These are phyloP conservation scores for Xyliphius kryptos DNA, from an alignment of 2,113 vertebrate species.

Conservation along the genomic window DNA sequence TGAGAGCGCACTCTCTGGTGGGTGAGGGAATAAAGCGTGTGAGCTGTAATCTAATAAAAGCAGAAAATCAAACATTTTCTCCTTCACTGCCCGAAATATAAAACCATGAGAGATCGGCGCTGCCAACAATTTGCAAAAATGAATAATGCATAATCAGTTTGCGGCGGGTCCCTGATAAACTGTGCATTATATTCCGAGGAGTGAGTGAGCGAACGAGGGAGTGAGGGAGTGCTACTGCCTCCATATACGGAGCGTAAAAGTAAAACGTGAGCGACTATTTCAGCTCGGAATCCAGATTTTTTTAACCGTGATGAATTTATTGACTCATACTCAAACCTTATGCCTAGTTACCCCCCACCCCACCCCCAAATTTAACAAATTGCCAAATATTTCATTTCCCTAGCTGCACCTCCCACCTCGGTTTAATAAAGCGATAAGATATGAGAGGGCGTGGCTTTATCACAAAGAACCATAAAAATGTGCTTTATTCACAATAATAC, in stretches of 20 bases:
- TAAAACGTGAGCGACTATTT: neutral
- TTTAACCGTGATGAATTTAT: neutral
- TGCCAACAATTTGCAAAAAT: conserved; percentile 10
- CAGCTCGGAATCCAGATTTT: neutral
- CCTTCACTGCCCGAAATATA: conserved; percentile 13
- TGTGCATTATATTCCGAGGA: neutral
- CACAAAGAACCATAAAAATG: no score
- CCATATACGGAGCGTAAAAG: neutral
- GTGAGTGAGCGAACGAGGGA: neutral
- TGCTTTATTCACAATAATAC: no score
- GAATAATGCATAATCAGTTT: conserved; percentile 11
- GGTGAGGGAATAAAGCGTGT: neutral
- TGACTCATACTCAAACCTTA: no score
- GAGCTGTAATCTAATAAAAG: neutral
- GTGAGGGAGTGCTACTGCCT: neutral
- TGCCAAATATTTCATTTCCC: no score
- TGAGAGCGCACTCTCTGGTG: no score
- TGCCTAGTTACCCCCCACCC: no score
- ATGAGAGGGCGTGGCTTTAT: no score
- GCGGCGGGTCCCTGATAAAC: conserved; percentile 9
- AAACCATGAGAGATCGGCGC: conserved; percentile 5
- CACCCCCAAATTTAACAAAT: no score
- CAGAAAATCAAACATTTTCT: conserved; percentile 11
- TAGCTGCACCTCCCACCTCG: no score
- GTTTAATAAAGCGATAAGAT: no score